Evolutionary conservation across 2,797 vertebrate species (phyloP), one percentile per base, ranked within the genome.

Genomic region (Novumbra hubbsi): DNA sequence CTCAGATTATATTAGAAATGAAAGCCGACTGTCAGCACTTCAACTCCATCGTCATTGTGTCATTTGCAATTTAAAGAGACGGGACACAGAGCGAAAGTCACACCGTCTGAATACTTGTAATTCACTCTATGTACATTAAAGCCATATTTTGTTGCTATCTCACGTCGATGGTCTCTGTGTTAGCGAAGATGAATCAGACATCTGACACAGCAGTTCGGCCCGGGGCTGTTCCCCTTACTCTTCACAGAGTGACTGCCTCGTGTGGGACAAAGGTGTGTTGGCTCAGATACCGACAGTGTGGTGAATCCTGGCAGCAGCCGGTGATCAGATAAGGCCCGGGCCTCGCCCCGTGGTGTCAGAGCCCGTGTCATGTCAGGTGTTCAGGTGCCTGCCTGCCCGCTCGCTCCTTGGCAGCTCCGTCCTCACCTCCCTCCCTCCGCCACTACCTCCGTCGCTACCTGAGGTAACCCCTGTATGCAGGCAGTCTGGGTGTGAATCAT

Each of bases 401-500:
- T 78, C 64, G 16, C 50, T 45, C 41, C 41, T 45, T 65, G n/a
- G 70, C 34, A 63, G 57, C 16, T 17, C 28, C 64, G 17, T 66
- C 63, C n/a, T 63, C n/a, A 4, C 12, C 3, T 30, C 64, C 57
- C 9, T 21, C 24, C 60, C 60, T 38, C 34, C 34, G 34, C 65
- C n/a, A 34, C 11, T 38, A n/a, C 65, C 65, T 60, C n/a, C 32
- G 1, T 38, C 38, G 19, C 34, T 63, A 84, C 79, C 84, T 86
- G 73, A 85, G 84, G 84, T 84, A 88, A 80, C 79, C 79, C 67
- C 68, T 79, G 66, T 65, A 55, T 45, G 67, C 52, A 3, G 24
- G 28, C 57, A 80, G 71, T 80, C 78, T 75, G 84, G 80, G 73
- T 70, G 68, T 74, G 50, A 73, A 79, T 86, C 85, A 88, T 90